Percentiles rank a stretch among this genome's conserved stretches.
Evolutionary conservation across 1,140 invertebrate genomes (phyloP).

Genomic region (Gryllus bimaculatus): DNA sequence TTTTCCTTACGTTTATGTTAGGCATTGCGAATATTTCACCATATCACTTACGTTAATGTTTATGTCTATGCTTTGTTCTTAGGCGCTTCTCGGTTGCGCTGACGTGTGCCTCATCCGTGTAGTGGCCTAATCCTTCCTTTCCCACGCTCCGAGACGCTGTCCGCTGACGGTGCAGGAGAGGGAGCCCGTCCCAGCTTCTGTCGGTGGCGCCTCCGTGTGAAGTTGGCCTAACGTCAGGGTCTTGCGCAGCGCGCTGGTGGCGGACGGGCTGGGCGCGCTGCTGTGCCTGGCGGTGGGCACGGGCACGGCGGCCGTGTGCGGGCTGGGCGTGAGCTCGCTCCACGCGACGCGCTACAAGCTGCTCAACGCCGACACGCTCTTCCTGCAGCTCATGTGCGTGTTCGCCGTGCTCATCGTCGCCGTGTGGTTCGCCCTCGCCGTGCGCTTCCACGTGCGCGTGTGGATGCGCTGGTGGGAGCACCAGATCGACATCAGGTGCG

Average conservation of each 20-base stretch:
- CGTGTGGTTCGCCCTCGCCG: neutral
- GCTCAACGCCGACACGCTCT: neutral
- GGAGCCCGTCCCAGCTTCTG: too few species aligned
- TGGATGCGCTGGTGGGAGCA: neutral
- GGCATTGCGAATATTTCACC: too few species aligned
- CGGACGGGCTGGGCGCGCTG: neutral
- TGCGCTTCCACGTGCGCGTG: neutral
- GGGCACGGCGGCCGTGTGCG: neutral
- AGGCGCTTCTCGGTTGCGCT: too few species aligned
- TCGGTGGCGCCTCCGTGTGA: too few species aligned
- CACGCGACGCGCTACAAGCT: neutral
- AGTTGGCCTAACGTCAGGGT: too few species aligned
- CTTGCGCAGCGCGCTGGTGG: neutral
- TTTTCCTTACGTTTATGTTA: too few species aligned
- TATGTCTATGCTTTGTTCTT: too few species aligned
- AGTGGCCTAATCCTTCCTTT: too few species aligned
- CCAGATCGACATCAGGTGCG: neutral
- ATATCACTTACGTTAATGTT: too few species aligned
- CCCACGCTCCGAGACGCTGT: too few species aligned
- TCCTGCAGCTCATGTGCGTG: neutral
- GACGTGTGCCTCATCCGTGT: too few species aligned
- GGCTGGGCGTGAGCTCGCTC: neutral
- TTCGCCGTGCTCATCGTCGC: neutral
- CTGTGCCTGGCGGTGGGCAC: neutral
- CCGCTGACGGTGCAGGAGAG: too few species aligned